Evolutionary conservation across 2,888 invertebrate genomes (phyloP).

Genomic region (Acanthosepion lycidas): DNA sequence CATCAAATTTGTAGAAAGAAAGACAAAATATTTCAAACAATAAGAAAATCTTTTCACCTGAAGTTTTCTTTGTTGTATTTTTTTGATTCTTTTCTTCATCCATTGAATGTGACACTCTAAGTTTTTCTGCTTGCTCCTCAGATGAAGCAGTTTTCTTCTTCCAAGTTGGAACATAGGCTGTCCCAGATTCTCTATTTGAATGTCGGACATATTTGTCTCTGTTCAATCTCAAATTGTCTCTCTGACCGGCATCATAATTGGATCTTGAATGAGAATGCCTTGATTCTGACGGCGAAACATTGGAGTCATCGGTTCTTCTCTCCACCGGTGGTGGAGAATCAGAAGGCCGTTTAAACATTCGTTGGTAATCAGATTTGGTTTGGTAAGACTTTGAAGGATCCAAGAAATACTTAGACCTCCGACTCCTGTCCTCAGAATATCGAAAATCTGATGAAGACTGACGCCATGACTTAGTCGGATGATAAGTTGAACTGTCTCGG

Average conservation of each 20-base stretch:
- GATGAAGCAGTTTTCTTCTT: not conserved
- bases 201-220: not conserved
- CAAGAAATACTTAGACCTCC: not conserved
- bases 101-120: not conserved
- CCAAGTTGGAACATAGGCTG: not conserved
- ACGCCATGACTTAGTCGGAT: slow-evolving; percentile 24
- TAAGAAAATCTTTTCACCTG: not conserved
- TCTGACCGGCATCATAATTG: not conserved
- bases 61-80: not conserved
- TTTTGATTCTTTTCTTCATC: not conserved
- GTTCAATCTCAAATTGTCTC: too few species aligned
- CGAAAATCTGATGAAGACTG: not conserved
- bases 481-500: not conserved
- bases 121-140: not conserved
- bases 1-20: not conserved
- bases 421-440: not conserved
- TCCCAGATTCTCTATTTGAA: not conserved
- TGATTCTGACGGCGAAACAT: not conserved
- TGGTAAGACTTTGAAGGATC: slow-evolving; percentile 46
- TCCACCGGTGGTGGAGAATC: not conserved
- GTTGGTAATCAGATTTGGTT: not conserved
- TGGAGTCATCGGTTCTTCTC: not conserved
- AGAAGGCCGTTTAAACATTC: not conserved
- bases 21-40: not conserved
- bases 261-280: not conserved